These are phyloP conservation scores for Diaphora mendica DNA, from an alignment of 2,888 invertebrate genomes.

Conservation along the genomic window DNA sequence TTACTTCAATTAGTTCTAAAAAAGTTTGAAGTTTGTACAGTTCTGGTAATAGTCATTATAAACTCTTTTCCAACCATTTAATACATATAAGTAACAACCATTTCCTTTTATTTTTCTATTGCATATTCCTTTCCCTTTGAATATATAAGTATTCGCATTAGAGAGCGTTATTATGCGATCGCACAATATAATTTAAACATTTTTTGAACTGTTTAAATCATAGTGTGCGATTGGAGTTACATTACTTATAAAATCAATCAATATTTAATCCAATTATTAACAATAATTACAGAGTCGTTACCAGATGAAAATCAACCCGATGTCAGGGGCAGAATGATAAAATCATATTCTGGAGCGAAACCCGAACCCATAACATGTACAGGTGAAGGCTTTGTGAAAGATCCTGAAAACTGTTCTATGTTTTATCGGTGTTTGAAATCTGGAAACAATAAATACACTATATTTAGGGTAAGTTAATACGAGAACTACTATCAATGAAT, in stretches of 20 bases:
- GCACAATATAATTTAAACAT: not conserved
- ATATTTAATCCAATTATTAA: not conserved
- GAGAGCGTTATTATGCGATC: not conserved
- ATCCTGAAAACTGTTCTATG: conserved; percentile 89
- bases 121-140: too few relatives aligned
- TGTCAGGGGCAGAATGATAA: conserved; percentile 71
- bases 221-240: too few relatives aligned
- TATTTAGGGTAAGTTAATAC: conserved; percentile 78
- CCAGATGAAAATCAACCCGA: conserved; percentile 51
- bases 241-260: not conserved
- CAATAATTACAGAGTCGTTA: conserved; percentile 48
- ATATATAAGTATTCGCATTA: too few relatives aligned
- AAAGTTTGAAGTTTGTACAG: too few relatives aligned
- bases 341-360: conserved; percentile 71
- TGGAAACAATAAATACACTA: conserved; percentile 83
- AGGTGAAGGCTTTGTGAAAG: conserved; percentile 90
- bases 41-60: too few relatives aligned
- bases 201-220: too few relatives aligned
- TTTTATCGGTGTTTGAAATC: conserved; percentile 92
- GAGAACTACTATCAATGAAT: not conserved
- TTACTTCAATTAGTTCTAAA: too few relatives aligned
- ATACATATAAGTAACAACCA: too few relatives aligned
- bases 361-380: conserved; percentile 85
- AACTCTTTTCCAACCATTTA: too few relatives aligned
- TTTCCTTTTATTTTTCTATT: too few relatives aligned